These are phyloP conservation scores for Drosophila pallidifrons DNA, from an alignment of 1,140 invertebrate species.

Conservation along the genomic window DNA sequence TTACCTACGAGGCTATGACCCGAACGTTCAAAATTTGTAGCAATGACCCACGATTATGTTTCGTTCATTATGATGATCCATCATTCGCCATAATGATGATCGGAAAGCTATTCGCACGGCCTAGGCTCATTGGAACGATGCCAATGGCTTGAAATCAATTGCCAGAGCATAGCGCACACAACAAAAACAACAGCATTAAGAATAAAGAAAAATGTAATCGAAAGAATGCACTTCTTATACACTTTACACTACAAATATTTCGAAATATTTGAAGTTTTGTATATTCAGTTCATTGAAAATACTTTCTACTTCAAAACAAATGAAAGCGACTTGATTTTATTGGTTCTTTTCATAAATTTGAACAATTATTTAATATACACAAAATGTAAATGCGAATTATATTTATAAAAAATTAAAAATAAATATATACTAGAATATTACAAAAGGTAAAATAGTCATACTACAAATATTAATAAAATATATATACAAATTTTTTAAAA, in stretches of 20 bases:
- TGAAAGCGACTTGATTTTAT: too few species aligned
- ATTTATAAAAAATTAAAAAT: too few species aligned
- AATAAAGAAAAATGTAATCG: background rate
- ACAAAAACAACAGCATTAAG: slow-evolving; percentile 3
- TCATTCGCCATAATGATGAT: slow-evolving; percentile 56
- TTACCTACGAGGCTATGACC: slow-evolving; percentile 66
- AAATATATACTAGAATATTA: too few species aligned
- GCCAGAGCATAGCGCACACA: slow-evolving; percentile 65
- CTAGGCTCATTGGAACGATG: slow-evolving; percentile 75
- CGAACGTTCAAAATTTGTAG: slow-evolving; percentile 83
- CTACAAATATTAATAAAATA: too few species aligned
- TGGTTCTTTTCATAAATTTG: too few species aligned
- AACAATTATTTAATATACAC: too few species aligned
- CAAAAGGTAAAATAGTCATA: too few species aligned
- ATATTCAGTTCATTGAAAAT: background rate
- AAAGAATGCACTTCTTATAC: background rate
- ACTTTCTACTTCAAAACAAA: too few species aligned
- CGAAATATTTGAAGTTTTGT: background rate
- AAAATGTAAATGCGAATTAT: too few species aligned
- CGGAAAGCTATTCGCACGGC: slow-evolving; percentile 75
- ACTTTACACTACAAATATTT: background rate
- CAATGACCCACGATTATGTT: slow-evolving; percentile 63
- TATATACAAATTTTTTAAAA: too few species aligned
- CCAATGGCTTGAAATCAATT: slow-evolving; percentile 81
- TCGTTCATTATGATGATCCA: slow-evolving; percentile 56